Evolutionary conservation across 2,888 invertebrate genomes (phyloP).

Genomic region (Cosmorhoe ocellata): DNA sequence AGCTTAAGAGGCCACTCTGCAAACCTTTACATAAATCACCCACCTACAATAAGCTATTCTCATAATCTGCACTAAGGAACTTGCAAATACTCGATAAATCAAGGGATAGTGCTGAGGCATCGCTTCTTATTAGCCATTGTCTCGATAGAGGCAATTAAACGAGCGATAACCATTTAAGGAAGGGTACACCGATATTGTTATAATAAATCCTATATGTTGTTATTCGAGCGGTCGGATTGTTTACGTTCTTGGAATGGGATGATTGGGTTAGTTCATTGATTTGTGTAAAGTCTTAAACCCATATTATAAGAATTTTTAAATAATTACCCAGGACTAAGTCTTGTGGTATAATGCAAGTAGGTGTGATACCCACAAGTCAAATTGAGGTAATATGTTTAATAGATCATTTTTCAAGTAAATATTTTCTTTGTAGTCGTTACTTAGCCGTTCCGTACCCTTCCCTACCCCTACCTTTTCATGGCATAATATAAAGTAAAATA

Average conservation of each 20-base stretch:
- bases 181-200: slow-evolving; percentile 72
- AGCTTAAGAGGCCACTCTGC: slow-evolving; percentile 10
- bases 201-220: slow-evolving; percentile 72
- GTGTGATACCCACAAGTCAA: too few relatives aligned
- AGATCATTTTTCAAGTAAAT: too few relatives aligned
- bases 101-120: slow-evolving; percentile 65
- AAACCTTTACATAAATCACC: slow-evolving; percentile 40
- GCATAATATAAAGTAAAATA: too few relatives aligned
- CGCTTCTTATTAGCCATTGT: slow-evolving; percentile 81
- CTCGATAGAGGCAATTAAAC: slow-evolving; percentile 76
- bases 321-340: too few relatives aligned
- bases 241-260: slow-evolving; percentile 14
- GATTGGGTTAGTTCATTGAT: background rate
- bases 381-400: too few relatives aligned
- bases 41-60: slow-evolving; percentile 55
- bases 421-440: too few relatives aligned
- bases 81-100: slow-evolving; percentile 72
- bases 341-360: too few relatives aligned
- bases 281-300: too few relatives aligned
- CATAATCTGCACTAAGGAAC: slow-evolving; percentile 62
- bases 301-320: background rate
- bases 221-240: slow-evolving; percentile 47
- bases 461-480: too few relatives aligned
- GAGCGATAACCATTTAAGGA: slow-evolving; percentile 72
- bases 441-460: too few relatives aligned